phyloP scores from a whole-genome alignment of 2,888 invertebrate genomes.

The Cerceris ruficornis region DNA sequence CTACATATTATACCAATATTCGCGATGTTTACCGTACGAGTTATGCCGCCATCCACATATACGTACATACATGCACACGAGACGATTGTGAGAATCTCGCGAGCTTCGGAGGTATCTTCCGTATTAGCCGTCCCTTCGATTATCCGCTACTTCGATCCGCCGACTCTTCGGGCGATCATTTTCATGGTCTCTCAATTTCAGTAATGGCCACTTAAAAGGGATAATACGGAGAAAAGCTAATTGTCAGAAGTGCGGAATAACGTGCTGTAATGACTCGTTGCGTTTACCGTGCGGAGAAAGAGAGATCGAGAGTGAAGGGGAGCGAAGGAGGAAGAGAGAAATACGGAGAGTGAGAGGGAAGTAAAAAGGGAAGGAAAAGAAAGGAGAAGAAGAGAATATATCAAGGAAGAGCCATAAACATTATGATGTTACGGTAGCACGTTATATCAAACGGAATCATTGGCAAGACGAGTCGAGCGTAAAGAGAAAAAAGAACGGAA shows the following conservation, averaged over 20 bases:
- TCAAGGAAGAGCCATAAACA: constrained; percentile 42
- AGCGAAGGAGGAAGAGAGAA: not conserved
- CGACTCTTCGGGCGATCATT: not conserved
- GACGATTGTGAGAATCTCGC: constrained; percentile 31
- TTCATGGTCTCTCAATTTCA: not conserved
- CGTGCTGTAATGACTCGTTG: too few relatives aligned
- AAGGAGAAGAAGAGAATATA: not conserved
- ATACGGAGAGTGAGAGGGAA: not conserved
- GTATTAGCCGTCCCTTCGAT: constrained; percentile 15
- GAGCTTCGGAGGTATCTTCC: constrained; percentile 35
- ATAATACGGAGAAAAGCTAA: too few relatives aligned
- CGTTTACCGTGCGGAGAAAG: too few relatives aligned
- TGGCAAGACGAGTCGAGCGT: constrained; percentile 25
- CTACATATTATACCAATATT: constrained; percentile 71
- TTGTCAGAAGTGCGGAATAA: too few relatives aligned
- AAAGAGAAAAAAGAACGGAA: constrained; percentile 52
- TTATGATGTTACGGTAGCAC: constrained; percentile 36
- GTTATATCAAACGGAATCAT: constrained; percentile 46
- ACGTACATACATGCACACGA: constrained; percentile 2
- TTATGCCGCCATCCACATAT: constrained; percentile 60
- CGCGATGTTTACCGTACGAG: constrained; percentile 56
- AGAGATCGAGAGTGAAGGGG: too few relatives aligned
- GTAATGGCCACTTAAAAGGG: too few relatives aligned
- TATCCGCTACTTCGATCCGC: not conserved
- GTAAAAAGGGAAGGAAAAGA: not conserved